A percentile compares a stretch with the other conserved stretches of the same genome.
These are phyloP conservation scores for Chaetodon auriga DNA, from an alignment of 2,113 vertebrate genomes.

Conservation along the genomic window DNA sequence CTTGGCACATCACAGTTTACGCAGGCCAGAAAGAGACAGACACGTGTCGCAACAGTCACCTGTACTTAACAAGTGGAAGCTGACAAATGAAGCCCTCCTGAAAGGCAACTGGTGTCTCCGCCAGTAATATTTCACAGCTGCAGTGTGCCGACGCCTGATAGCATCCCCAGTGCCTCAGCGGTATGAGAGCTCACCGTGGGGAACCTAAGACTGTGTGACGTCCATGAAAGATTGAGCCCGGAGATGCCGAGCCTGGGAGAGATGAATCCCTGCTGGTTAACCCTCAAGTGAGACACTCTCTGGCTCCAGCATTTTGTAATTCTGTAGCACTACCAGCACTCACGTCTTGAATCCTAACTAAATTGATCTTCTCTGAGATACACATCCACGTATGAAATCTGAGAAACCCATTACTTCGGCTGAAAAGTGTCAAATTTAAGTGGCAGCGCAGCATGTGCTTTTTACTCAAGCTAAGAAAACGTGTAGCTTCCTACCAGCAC, in stretches of 20 bases:
- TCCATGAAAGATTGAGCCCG: constrained; percentile 47
- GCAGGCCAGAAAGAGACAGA: neutral
- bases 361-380: neutral
- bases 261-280: constrained; percentile 43
- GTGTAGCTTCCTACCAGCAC: neutral
- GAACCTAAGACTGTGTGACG: constrained; percentile 49
- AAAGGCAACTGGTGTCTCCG: constrained; percentile 51
- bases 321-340: constrained; percentile 8
- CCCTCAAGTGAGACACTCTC: constrained; percentile 39
- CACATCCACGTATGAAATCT: neutral
- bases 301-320: constrained; percentile 16
- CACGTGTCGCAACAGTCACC: constrained; percentile 9
- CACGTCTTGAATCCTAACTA: neutral
- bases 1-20: neutral
- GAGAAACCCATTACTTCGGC: neutral
- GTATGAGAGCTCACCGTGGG: constrained; percentile 47
- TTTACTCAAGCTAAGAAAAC: neutral
- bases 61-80: constrained; percentile 12
- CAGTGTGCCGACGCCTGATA: constrained; percentile 29
- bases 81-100: constrained; percentile 31
- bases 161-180: constrained; percentile 46
- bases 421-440: neutral
- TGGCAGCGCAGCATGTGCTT: neutral
- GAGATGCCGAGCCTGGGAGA: constrained; percentile 23
- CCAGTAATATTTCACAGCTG: constrained; percentile 38